Evolutionary conservation across 2,888 invertebrate genomes (phyloP).

Genomic region (Sinopyrophorus schimmeli): DNA sequence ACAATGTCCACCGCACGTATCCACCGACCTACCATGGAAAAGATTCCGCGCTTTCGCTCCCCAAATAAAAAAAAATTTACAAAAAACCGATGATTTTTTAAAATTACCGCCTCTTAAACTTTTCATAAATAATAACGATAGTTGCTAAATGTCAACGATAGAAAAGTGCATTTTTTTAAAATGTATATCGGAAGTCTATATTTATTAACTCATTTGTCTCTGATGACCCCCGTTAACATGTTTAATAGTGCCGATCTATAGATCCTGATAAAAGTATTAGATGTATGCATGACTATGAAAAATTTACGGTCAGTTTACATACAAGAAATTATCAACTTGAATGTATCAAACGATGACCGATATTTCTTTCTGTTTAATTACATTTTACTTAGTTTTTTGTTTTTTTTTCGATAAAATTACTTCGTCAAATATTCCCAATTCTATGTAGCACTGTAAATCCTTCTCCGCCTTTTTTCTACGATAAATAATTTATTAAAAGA

Average conservation of each 20-base stretch:
- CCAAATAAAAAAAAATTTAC: too few relatives aligned
- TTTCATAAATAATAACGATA: background rate
- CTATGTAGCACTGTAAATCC: too few relatives aligned
- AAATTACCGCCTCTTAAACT: background rate
- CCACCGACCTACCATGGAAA: background rate
- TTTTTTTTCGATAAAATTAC: too few relatives aligned
- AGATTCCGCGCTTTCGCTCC: background rate
- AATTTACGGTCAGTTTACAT: constrained; percentile 30
- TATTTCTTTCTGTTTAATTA: too few relatives aligned
- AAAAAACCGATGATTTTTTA: background rate
- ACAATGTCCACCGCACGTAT: background rate
- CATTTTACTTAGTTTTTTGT: too few relatives aligned
- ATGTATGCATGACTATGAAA: constrained; percentile 36
- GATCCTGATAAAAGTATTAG: constrained; percentile 18
- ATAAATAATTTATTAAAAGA: too few relatives aligned
- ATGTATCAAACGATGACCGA: too few relatives aligned
- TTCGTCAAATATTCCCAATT: too few relatives aligned
- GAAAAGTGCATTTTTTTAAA: too few relatives aligned
- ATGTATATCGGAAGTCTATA: background rate
- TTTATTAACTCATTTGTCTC: constrained; percentile 14
- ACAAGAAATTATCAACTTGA: constrained; percentile 14
- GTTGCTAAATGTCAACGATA: too few relatives aligned
- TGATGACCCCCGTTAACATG: constrained; percentile 22
- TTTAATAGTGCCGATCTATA: too few relatives aligned
- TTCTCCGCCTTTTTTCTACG: too few relatives aligned